Conservation (phyloP, 2,113 vertebrate species). For the Mustelus asterias region DNA sequence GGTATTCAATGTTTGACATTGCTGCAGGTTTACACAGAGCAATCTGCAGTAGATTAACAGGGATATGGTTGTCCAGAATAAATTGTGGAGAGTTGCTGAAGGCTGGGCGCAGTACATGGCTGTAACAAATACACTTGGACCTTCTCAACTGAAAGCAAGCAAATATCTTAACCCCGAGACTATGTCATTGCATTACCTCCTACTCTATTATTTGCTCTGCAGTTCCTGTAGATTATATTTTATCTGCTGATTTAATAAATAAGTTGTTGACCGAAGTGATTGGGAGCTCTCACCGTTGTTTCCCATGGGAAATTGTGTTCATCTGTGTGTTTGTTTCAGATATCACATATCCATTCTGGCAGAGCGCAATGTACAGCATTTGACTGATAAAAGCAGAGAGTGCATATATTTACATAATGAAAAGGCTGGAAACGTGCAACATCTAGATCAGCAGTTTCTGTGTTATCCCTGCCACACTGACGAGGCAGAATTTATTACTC, state of each 20-base stretch:
- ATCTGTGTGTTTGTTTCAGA: background rate
- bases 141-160: background rate
- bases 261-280: slow-evolving; percentile 5
- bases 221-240: background rate
- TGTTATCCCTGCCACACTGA: too few species aligned
- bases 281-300: background rate
- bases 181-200: background rate
- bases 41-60: background rate
- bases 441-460: background rate
- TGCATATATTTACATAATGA: background rate
- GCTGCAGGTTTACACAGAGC: background rate
- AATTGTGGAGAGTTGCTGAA: background rate
- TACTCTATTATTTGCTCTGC: background rate
- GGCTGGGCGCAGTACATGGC: background rate
- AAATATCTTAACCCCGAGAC: background rate
- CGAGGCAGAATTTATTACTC: background rate
- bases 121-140: background rate
- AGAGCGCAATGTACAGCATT: background rate
- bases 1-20: background rate
- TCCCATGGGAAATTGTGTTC: background rate
- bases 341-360: background rate
- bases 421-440: background rate
- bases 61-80: background rate
- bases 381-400: background rate
- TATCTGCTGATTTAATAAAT: background rate